Conservation (phyloP, 2,113 vertebrate species). For the Paramormyrops kingsleyae region DNA sequence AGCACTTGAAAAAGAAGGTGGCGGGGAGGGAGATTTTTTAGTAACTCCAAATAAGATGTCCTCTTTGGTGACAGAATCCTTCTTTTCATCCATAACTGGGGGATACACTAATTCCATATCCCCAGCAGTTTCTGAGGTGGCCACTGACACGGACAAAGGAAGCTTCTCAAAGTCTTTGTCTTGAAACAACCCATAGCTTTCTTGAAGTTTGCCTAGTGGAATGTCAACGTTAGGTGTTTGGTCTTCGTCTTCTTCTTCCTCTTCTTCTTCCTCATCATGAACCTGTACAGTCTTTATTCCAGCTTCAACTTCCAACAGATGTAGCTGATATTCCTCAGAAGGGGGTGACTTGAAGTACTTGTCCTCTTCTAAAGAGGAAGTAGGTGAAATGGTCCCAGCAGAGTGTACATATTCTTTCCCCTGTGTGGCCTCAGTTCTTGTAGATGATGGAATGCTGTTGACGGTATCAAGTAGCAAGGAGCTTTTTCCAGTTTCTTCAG, state of each 20-base stretch:
- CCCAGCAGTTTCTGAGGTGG: conserved; percentile 25
- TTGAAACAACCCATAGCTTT: conserved; percentile 65
- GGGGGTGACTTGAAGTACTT: conserved; percentile 94
- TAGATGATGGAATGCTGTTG: conserved; percentile 76
- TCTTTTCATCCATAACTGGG: conserved; percentile 33
- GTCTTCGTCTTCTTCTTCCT: conserved; percentile 73
- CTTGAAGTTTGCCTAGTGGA: conserved; percentile 67
- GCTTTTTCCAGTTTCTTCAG: conserved; percentile 82
- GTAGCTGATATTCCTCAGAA: conserved; percentile 77
- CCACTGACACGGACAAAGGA: conserved; percentile 20
- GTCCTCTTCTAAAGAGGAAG: conserved; percentile 93
- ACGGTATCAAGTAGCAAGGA: conserved; percentile 80
- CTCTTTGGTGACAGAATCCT: conserved; percentile 27
- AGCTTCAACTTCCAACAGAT: conserved; percentile 63
- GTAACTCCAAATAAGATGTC: conserved; percentile 29
- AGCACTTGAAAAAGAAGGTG: conserved; percentile 42
- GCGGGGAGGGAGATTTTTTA: conserved; percentile 42
- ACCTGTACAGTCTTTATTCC: conserved; percentile 52
- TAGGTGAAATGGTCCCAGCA: conserved; percentile 92
- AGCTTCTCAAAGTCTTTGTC: conserved; percentile 41
- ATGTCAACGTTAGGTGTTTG: conserved; percentile 69
- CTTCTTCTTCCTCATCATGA: conserved; percentile 66
- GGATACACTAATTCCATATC: conserved; percentile 30
- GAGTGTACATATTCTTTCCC: conserved; percentile 91
- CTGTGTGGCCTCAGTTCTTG: conserved; percentile 76